Base-by-base conservation (phyloP, 2,113 vertebrate genomes). In the Zosterops hypoxanthus region DNA sequence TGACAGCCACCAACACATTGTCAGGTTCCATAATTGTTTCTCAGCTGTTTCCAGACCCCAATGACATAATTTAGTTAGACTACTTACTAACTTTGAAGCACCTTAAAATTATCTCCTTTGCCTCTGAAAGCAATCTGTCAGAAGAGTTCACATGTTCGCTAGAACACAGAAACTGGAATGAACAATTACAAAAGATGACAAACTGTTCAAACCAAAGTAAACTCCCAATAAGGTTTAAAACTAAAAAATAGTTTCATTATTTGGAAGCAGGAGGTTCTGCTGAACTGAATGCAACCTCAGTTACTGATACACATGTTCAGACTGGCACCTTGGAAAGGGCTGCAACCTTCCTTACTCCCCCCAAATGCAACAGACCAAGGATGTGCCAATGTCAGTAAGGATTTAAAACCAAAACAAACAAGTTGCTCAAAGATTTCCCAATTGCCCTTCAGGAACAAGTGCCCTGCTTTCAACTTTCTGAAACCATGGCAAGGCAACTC, bases 391-490 rank as follows among this genome's bases (percentile, higher is more conserved):
- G 53, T 61, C 72, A 79, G 1, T 42, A 65, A 64, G n/a, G 70
- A 36, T 92, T 80, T 75, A 65, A 65, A 93, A 92, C 31, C 55
- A 90, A 92, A 92, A 64, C 70, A 94, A 94, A 94, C 85, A 86
- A 90, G 53, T 68, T 75, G 75, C 70, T 87, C 2, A 15, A 80
- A 88, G 90, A 93, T 66, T 97, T 94, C 90, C 65, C 44, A 91
- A 75, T 25, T 71, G 80, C 61, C 72, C 77, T 91, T 84, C 64
- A 60, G 91, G 80, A 95, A 87, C 36, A 91, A 68, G 17, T 59
- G 52, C 5, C 72, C 64, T 49, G 52, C 52, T 94, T 90, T 94
- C 77, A 89, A 65, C 79, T 91, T 86, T 64, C 41, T 92, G 81
- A 86, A 89, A 68, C 8, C 42, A 26, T 0, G 9, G 36, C 49